phyloP scores from a whole-genome alignment of 2,113 vertebrate genomes.

The Mastomys natalensis region DNA sequence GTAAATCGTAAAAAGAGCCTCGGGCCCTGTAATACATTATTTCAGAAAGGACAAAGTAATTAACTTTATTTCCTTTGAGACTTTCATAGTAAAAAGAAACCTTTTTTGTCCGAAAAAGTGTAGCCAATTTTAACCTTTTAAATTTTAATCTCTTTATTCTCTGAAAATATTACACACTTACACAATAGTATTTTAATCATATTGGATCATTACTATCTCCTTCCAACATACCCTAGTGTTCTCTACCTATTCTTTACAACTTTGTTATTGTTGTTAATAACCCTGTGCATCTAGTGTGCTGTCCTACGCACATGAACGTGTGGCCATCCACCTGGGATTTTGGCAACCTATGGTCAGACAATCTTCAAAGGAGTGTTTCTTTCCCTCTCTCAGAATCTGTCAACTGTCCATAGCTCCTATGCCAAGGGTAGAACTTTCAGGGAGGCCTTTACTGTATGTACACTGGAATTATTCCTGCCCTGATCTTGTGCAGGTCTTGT shows the following conservation, averaged over 20 bases:
- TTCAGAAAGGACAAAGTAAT: slow-evolving; percentile 54
- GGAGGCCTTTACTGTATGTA: neutral
- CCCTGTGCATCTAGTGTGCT: neutral
- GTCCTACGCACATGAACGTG: too few relatives aligned
- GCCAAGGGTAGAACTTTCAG: neutral
- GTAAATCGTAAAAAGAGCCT: slow-evolving; percentile 8
- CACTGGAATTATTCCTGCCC: too few relatives aligned
- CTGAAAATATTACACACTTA: neutral
- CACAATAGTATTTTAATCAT: neutral
- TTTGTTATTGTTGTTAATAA: neutral
- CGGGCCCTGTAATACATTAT: neutral
- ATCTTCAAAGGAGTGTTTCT: neutral
- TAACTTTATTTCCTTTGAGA: slow-evolving; percentile 37
- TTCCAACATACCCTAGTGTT: neutral
- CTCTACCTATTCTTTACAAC: neutral
- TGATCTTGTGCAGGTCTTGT: neutral
- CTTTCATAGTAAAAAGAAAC: neutral
- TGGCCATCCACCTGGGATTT: neutral
- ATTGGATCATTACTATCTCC: neutral
- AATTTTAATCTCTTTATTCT: neutral
- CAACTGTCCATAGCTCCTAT: neutral
- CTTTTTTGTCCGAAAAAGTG: neutral
- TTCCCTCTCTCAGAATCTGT: neutral
- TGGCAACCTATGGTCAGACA: neutral
- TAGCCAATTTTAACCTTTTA: neutral